A percentile compares a stretch with the other conserved stretches of the same genome.
These are phyloP conservation scores for Bembecia ichneumoniformis DNA, from an alignment of 2,888 invertebrate genomes.

Conservation along the genomic window DNA sequence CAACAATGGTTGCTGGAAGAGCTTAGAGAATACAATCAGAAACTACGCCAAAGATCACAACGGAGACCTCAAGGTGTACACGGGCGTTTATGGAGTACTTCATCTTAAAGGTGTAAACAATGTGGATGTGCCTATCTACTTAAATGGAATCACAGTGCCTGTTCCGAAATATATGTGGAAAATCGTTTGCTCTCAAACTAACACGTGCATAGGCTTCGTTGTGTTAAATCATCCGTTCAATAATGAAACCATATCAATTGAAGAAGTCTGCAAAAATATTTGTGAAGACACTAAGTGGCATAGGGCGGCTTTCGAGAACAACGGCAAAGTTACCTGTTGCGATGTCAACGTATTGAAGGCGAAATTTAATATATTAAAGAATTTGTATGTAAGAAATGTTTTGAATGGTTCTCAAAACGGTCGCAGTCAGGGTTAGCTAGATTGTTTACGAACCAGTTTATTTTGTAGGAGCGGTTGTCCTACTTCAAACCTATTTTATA, in stretches of 20 bases:
- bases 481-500: too few relatives aligned
- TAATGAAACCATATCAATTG: not conserved
- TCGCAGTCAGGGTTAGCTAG: too few relatives aligned
- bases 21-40: not conserved
- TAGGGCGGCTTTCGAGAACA: slow-evolving; percentile 17
- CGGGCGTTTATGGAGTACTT: slow-evolving; percentile 34
- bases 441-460: too few relatives aligned
- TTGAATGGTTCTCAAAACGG: too few relatives aligned
- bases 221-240: not conserved
- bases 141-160: not conserved
- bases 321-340: slow-evolving; percentile 15
- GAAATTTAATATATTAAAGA: not conserved
- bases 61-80: slow-evolving; percentile 41
- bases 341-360: not conserved
- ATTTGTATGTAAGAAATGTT: not conserved
- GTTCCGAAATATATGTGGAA: not conserved
- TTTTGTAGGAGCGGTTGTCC: too few relatives aligned
- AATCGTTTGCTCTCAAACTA: not conserved
- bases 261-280: not conserved
- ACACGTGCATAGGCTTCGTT: not conserved
- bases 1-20: not conserved
- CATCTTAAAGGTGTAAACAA: not conserved
- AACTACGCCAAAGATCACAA: slow-evolving; percentile 11
- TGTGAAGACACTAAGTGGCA: not conserved
- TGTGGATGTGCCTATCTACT: not conserved